Percentiles rank a stretch among this genome's conserved stretches.
These are phyloP conservation scores for Galerucella nymphaeae DNA, from an alignment of 2,888 invertebrate genomes.

Conservation along the genomic window DNA sequence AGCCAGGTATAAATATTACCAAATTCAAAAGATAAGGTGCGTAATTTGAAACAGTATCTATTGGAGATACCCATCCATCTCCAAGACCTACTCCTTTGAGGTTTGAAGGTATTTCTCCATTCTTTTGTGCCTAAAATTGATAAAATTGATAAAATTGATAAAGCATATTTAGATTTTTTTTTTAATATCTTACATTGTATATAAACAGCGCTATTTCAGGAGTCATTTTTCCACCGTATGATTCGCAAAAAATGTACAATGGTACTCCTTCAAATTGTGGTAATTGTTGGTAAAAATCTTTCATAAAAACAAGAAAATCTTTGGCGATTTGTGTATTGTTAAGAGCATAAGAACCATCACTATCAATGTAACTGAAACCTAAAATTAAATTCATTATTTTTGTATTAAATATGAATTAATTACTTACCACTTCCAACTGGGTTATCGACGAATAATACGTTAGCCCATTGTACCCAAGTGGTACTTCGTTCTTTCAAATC, in stretches of 20 bases:
- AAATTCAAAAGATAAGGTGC: constrained; percentile 80
- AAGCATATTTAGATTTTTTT: too few species aligned
- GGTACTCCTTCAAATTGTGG: constrained; percentile 79
- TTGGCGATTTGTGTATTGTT: constrained; percentile 75
- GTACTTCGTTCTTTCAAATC: constrained; percentile 65
- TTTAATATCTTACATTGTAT: constrained; percentile 64
- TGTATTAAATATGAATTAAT: too few species aligned
- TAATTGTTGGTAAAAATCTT: constrained; percentile 74
- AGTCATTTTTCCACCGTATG: constrained; percentile 95
- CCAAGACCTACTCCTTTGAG: constrained; percentile 85
- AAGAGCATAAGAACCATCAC: constrained; percentile 65
- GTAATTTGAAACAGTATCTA: constrained; percentile 87
- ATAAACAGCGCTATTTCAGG: constrained; percentile 80
- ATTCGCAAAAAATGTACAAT: constrained; percentile 88
- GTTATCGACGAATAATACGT: constrained; percentile 89
- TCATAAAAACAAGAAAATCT: constrained; percentile 81
- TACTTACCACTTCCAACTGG: constrained; percentile 77
- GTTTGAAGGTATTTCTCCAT: constrained; percentile 66
- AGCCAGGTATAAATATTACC: constrained; percentile 62
- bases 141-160: neutral
- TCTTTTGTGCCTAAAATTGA: constrained; percentile 49
- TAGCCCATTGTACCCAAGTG: constrained; percentile 70
- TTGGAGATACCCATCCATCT: constrained; percentile 90
- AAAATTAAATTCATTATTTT: neutral
- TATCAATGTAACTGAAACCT: constrained; percentile 82